A percentile compares a stretch with the other conserved stretches of the same genome.
These are phyloP conservation scores for Aporophyla lueneburgensis DNA, from an alignment of 2,888 invertebrate species.

Conservation along the genomic window DNA sequence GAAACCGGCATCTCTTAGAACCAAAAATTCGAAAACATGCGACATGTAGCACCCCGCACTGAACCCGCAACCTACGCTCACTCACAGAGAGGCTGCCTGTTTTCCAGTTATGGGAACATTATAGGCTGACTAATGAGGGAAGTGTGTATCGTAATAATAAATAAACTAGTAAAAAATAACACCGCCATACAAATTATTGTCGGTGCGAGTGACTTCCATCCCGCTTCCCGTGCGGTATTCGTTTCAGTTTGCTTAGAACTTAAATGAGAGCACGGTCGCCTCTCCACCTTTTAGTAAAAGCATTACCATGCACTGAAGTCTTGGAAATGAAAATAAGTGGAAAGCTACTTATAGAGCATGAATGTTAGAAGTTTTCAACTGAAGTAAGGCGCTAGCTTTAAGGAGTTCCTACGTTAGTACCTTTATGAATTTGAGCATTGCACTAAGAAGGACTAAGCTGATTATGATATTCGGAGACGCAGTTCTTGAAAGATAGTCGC, in stretches of 20 bases:
- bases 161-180: too few species aligned
- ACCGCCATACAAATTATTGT: too few species aligned
- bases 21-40: too few species aligned
- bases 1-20: too few species aligned
- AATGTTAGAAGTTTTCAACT: conserved; percentile 8
- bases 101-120: too few species aligned
- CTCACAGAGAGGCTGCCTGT: too few species aligned
- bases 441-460: background rate
- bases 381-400: conserved; percentile 20
- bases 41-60: too few species aligned
- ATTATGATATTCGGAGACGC: background rate
- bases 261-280: background rate
- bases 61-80: too few species aligned
- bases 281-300: background rate
- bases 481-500: background rate
- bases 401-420: background rate
- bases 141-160: too few species aligned
- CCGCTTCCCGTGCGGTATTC: background rate
- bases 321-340: conserved; percentile 36
- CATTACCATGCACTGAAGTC: conserved; percentile 12
- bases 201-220: too few species aligned
- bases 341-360: conserved; percentile 32
- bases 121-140: too few species aligned
- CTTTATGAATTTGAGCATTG: background rate
- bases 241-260: background rate